A percentile compares a stretch with the other conserved stretches of the same genome.
Evolutionary conservation across 2,888 invertebrate genomes (phyloP).

Genomic region (Elmis aenea): DNA sequence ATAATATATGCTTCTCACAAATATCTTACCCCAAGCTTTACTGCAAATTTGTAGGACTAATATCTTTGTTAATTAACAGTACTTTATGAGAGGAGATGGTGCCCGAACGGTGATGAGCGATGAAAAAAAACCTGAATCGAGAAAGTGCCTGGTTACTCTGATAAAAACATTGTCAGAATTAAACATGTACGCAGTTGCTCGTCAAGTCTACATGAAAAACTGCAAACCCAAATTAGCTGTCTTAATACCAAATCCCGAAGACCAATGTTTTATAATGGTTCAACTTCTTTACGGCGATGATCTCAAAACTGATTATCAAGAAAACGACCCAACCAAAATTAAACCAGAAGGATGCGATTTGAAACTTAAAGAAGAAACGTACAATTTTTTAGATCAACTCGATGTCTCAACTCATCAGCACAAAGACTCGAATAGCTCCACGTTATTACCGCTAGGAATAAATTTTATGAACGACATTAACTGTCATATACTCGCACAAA

Average conservation of each 20-base stretch:
- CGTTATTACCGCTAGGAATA: constrained; percentile 4
- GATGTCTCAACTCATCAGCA: constrained; percentile 9
- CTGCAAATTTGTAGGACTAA: too few species aligned
- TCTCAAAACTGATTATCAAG: constrained; percentile 1
- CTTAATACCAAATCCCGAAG: constrained; percentile 5
- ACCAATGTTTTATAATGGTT: constrained; percentile 3
- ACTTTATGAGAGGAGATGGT: constrained; percentile 8
- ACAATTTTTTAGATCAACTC: constrained; percentile 9
- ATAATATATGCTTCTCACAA: too few species aligned
- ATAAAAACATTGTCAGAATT: constrained; percentile 3
- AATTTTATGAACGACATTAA: constrained; percentile 5
- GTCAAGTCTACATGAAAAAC: constrained; percentile 7
- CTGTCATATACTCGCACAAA: neutral
- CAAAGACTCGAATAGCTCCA: constrained; percentile 2
- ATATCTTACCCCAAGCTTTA: too few species aligned
- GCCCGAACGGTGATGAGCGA: constrained; percentile 4
- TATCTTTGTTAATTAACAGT: too few species aligned
- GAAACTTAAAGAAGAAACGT: constrained; percentile 6
- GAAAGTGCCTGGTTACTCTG: constrained; percentile 4
- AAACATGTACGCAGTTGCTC: constrained; percentile 9
- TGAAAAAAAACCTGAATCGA: too few species aligned
- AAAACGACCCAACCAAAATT: too few species aligned
- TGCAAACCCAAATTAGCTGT: constrained; percentile 10
- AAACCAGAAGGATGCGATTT: too few species aligned
- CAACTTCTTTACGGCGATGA: constrained; percentile 6